These are phyloP conservation scores for Rotaria socialis DNA, from an alignment of 2,888 invertebrate species.

Conservation along the genomic window DNA sequence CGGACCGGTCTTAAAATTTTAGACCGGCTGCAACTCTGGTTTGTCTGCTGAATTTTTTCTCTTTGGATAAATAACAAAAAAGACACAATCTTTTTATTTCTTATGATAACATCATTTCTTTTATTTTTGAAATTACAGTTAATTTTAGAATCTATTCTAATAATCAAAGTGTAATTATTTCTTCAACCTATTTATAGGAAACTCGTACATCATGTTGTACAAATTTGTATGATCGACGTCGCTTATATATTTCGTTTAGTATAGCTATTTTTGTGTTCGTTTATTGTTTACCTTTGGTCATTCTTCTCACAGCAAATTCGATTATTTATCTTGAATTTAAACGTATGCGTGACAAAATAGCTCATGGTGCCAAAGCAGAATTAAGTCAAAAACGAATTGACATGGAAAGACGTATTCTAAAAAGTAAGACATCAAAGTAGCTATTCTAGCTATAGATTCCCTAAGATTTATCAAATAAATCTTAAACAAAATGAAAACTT, in stretches of 20 bases:
- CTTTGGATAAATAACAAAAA: too few species aligned
- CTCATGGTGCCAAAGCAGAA: not conserved
- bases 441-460: not conserved
- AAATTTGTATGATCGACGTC: not conserved
- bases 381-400: conserved; percentile 17
- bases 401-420: conserved; percentile 19
- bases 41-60: too few species aligned
- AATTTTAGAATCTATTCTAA: too few species aligned
- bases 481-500: not conserved
- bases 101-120: too few species aligned
- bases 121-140: too few species aligned
- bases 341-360: not conserved
- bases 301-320: not conserved
- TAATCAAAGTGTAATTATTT: too few species aligned
- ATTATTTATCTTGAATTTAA: not conserved
- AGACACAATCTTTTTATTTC: too few species aligned
- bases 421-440: not conserved
- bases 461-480: not conserved
- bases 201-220: not conserved
- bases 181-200: not conserved
- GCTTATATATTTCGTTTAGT: not conserved
- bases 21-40: too few species aligned
- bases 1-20: too few species aligned
- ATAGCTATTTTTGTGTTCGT: not conserved
- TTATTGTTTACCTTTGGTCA: not conserved